Evolutionary conservation across 2,888 invertebrate species (phyloP).

Genomic region (Macrosiphum euphorbiae): DNA sequence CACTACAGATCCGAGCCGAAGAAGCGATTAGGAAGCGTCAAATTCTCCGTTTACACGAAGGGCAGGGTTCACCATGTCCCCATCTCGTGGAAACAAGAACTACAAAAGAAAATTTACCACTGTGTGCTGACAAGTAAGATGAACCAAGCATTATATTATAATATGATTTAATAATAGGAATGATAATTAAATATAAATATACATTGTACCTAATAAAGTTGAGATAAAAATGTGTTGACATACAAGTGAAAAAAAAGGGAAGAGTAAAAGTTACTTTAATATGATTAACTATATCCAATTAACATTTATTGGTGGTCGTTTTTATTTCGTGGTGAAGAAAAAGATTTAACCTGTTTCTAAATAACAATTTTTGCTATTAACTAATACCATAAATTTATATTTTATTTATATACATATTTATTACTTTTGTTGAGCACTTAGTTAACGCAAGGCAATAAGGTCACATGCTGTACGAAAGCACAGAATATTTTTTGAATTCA

Average conservation of each 20-base stretch:
- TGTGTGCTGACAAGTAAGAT: slow-evolving; percentile 69
- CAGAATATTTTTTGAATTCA: background rate
- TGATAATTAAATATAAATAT: background rate
- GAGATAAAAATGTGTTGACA: background rate
- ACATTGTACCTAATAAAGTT: background rate
- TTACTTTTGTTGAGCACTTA: background rate
- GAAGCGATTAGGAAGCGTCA: slow-evolving; percentile 69
- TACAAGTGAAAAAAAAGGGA: background rate
- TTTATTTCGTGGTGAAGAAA: background rate
- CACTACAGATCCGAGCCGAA: slow-evolving; percentile 69
- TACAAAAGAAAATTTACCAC: slow-evolving; percentile 69
- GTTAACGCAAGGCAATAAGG: background rate
- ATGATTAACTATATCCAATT: background rate
- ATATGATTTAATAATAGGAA: background rate
- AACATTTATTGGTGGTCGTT: background rate
- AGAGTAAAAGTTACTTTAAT: background rate
- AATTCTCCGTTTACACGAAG: slow-evolving; percentile 69
- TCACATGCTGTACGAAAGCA: background rate
- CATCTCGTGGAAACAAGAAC: slow-evolving; percentile 70
- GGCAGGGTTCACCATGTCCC: slow-evolving; percentile 70
- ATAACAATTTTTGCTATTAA: background rate
- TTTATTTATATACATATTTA: background rate
- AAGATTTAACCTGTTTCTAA: background rate
- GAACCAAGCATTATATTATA: background rate
- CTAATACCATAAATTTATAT: background rate